Conservation (phyloP, 2,113 vertebrate genomes). For the Acrocephalus kingi region DNA sequence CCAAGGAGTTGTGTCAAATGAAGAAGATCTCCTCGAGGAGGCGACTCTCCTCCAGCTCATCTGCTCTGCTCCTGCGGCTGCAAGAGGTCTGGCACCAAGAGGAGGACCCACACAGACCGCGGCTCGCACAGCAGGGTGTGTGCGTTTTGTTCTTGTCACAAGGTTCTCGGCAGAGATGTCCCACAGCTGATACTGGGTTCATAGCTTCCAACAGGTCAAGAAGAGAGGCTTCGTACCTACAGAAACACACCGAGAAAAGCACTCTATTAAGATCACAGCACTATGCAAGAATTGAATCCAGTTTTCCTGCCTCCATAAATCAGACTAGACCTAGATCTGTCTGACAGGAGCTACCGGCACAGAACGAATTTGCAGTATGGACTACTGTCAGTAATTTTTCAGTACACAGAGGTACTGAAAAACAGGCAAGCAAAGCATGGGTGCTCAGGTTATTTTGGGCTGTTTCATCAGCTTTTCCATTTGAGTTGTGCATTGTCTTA, state of each 20-base stretch:
- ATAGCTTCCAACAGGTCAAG: constrained; percentile 83
- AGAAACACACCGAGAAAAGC: constrained; percentile 29
- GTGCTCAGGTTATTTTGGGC: background rate
- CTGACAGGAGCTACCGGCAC: background rate
- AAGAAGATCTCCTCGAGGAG: constrained; percentile 97
- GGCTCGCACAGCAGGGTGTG: background rate
- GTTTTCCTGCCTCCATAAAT: background rate
- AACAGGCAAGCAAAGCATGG: background rate
- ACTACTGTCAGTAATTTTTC: background rate
- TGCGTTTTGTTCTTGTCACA: background rate
- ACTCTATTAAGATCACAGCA: background rate
- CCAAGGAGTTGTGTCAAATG: constrained; percentile 75
- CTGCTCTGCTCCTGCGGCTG: constrained; percentile 53
- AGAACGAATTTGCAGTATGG: background rate
- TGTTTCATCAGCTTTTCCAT: constrained; percentile 11
- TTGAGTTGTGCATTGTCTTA: background rate
- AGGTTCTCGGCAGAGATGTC: background rate
- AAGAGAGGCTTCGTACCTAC: constrained; percentile 82
- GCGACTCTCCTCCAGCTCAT: constrained; percentile 84
- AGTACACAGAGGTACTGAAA: background rate
- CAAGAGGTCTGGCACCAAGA: constrained; percentile 24
- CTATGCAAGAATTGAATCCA: background rate
- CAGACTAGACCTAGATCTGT: background rate
- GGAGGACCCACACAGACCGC: background rate
- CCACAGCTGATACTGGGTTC: constrained; percentile 68